These are phyloP conservation scores for Bombus picipes DNA, from an alignment of 1,140 invertebrate species.

Conservation along the genomic window DNA sequence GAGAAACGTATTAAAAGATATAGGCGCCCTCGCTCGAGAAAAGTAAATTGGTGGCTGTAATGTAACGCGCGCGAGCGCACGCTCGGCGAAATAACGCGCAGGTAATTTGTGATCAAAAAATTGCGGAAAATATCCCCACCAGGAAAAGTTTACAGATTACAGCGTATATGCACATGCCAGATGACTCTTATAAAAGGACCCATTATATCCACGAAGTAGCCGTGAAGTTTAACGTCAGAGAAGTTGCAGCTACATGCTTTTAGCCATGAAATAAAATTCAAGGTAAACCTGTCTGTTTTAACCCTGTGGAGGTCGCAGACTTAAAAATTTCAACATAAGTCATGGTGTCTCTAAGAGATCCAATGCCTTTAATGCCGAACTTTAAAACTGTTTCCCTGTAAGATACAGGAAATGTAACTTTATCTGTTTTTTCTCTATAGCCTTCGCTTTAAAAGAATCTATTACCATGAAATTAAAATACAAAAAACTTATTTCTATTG, in stretches of 20 bases:
- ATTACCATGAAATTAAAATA: too few relatives aligned
- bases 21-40: slow-evolving; percentile 34
- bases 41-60: slow-evolving; percentile 49
- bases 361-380: not conserved
- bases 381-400: too few relatives aligned
- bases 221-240: not conserved
- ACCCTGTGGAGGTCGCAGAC: not conserved
- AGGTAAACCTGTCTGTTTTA: slow-evolving; percentile 9
- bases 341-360: not conserved
- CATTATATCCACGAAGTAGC: not conserved
- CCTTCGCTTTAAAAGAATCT: too few relatives aligned
- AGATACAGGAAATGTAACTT: too few relatives aligned
- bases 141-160: slow-evolving; percentile 9
- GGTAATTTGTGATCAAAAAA: not conserved
- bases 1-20: slow-evolving; percentile 57
- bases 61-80: slow-evolving; percentile 8
- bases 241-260: not conserved
- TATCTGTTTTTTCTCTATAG: too few relatives aligned
- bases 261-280: not conserved
- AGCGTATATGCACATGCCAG: not conserved
- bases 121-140: slow-evolving; percentile 16
- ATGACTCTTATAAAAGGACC: not conserved
- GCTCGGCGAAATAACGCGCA: slow-evolving; percentile 13
- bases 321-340: not conserved
- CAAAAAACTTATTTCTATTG: too few relatives aligned